phyloP scores from a whole-genome alignment of 2,888 invertebrate species.

The Zygaena filipendulae region DNA sequence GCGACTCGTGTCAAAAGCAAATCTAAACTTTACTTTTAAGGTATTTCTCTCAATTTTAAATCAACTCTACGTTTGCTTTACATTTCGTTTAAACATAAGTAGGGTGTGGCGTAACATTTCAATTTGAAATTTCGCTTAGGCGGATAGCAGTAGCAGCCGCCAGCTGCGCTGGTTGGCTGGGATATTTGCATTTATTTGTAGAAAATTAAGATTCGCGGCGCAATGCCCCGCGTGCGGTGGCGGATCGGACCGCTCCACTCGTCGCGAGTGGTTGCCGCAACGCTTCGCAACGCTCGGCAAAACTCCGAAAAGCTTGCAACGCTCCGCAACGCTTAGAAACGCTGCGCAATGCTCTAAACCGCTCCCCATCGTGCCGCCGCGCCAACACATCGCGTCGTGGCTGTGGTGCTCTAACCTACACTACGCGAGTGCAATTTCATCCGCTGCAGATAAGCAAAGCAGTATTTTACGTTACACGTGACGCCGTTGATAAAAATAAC shows the following conservation, averaged over 20 bases:
- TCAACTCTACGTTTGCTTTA: conserved; percentile 5
- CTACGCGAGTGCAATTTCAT: conserved; percentile 44
- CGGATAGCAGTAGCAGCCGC: conserved; percentile 13
- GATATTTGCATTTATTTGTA: conserved; percentile 41
- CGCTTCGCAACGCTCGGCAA: no score
- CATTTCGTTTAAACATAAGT: conserved; percentile 7
- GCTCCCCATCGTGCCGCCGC: not conserved
- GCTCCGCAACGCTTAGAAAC: no score
- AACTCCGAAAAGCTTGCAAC: no score
- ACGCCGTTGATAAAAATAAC: conserved; percentile 28
- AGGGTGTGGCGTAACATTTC: conserved; percentile 12
- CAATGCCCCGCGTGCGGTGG: conserved; percentile 14
- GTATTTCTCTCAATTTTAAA: no score
- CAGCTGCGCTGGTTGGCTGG: conserved; percentile 16
- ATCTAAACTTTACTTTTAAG: no score
- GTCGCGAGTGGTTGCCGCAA: conserved; percentile 15
- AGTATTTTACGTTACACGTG: conserved; percentile 39
- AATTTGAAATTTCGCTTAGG: conserved; percentile 18
- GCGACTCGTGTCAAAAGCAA: no score
- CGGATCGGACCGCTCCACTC: conserved; percentile 16
- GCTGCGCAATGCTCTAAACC: no score
- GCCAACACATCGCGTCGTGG: conserved; percentile 17
- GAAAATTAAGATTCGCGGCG: conserved; percentile 40
- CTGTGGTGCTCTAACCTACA: no score
- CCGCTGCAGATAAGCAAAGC: conserved; percentile 37